A percentile compares a stretch with the other conserved stretches of the same genome.
These are phyloP conservation scores for Hydrocynus forskahlii DNA, from an alignment of 2,797 vertebrate genomes.

Conservation along the genomic window DNA sequence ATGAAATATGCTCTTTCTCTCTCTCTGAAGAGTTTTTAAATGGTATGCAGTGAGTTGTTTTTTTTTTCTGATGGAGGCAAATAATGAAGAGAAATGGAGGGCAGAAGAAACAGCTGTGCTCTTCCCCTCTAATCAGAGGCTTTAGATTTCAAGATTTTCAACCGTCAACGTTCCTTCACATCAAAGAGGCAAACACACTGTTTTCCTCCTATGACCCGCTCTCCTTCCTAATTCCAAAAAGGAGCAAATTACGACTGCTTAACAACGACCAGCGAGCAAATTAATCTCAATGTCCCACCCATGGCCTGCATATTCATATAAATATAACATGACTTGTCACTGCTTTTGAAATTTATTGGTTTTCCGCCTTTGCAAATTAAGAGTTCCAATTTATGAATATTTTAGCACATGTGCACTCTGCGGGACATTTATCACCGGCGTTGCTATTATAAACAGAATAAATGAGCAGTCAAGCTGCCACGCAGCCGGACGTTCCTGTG, in stretches of 20 bases:
- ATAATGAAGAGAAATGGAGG: constrained; percentile 56
- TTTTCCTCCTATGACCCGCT: constrained; percentile 50
- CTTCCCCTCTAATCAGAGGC: constrained; percentile 67
- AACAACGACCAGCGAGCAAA: constrained; percentile 67
- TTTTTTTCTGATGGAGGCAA: constrained; percentile 36
- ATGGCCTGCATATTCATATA: constrained; percentile 79
- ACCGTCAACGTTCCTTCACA: constrained; percentile 45
- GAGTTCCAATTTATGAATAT: constrained; percentile 95
- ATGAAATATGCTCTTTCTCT: constrained; percentile 40
- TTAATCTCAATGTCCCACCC: constrained; percentile 79
- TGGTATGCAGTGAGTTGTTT: constrained; percentile 47
- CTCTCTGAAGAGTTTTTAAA: no score
- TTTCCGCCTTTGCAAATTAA: constrained; percentile 80
- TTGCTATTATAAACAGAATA: constrained; percentile 98
- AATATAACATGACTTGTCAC: constrained; percentile 78
- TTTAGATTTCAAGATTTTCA: constrained; percentile 43
- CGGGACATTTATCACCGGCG: constrained; percentile 92
- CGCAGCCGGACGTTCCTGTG: constrained; percentile 83
- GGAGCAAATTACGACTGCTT: constrained; percentile 66
- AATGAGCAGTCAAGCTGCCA: constrained; percentile 95
- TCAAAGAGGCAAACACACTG: constrained; percentile 52
- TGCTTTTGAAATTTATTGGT: constrained; percentile 80
- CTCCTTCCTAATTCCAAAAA: constrained; percentile 53
- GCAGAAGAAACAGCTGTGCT: constrained; percentile 46
- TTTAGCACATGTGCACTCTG: constrained; percentile 97